A percentile compares a stretch with the other conserved stretches of the same genome.
These are phyloP conservation scores for Forpus xanthops DNA, from an alignment of 2,797 vertebrate genomes.

Conservation along the genomic window DNA sequence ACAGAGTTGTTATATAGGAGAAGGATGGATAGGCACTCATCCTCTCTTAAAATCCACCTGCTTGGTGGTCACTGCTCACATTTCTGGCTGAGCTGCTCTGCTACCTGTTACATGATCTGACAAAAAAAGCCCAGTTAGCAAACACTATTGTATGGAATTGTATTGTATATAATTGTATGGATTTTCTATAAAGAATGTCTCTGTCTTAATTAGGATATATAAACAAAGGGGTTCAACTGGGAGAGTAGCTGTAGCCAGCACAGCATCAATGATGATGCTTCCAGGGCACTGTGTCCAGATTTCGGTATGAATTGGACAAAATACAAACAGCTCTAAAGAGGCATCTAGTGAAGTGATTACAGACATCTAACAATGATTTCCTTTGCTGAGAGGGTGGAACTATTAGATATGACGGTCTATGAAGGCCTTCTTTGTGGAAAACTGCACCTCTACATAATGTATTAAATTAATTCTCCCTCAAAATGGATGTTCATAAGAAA, in stretches of 20 bases:
- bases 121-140: background rate
- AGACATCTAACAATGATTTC: background rate
- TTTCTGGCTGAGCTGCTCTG: background rate
- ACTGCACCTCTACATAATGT: background rate
- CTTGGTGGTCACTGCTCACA: background rate
- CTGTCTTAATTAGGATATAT: background rate
- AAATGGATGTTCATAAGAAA: background rate
- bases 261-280: background rate
- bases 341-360: background rate
- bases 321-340: background rate
- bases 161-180: background rate
- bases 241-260: background rate
- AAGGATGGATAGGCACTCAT: background rate
- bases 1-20: background rate
- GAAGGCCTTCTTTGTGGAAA: background rate
- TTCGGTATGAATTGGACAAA: background rate
- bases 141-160: background rate
- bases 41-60: background rate
- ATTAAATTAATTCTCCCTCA: background rate
- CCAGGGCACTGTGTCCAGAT: background rate
- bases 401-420: background rate
- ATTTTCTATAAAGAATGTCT: background rate
- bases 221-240: background rate
- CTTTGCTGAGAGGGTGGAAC: background rate
- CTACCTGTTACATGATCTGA: background rate